A percentile compares a stretch with the other conserved stretches of the same genome.
Conservation (phyloP, 1,140 invertebrate genomes). For the Aricia agestis region DNA sequence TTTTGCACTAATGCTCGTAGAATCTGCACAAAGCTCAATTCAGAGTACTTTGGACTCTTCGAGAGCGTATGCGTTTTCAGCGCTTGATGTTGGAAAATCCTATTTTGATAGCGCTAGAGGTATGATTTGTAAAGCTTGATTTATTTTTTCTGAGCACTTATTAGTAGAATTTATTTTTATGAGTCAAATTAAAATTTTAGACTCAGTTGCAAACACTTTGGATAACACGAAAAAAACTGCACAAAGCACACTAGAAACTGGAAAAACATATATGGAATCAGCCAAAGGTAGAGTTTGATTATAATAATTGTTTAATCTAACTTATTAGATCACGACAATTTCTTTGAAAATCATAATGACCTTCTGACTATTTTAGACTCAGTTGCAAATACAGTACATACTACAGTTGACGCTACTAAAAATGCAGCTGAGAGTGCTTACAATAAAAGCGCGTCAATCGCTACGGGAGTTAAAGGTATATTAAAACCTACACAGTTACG, state of each 20-base stretch:
- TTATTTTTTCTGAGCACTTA: conserved; percentile 27
- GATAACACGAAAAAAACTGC: conserved; percentile 60
- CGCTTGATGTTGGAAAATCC: conserved; percentile 52
- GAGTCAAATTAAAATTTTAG: conserved; percentile 36
- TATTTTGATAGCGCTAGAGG: conserved; percentile 61
- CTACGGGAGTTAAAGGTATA: conserved; percentile 43
- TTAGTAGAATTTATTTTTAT: conserved; percentile 14
- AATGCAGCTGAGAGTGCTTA: conserved; percentile 25
- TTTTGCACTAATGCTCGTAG: conserved; percentile 43
- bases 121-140: conserved; percentile 33
- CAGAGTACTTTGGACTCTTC: conserved; percentile 49
- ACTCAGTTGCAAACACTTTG: conserved; percentile 56
- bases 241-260: conserved; percentile 51
- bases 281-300: conserved; percentile 44
- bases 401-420: conserved; percentile 32
- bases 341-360: not conserved
- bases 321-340: not conserved
- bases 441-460: conserved; percentile 17
- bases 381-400: conserved; percentile 34
- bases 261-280: conserved; percentile 53
- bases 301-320: conserved; percentile 14
- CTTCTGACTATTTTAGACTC: conserved; percentile 34
- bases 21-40: conserved; percentile 51
- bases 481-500: not conserved
- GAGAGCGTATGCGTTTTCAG: conserved; percentile 46